Evolutionary conservation across 2,113 vertebrate genomes (phyloP).

Genomic region (Spea bombifrons): DNA sequence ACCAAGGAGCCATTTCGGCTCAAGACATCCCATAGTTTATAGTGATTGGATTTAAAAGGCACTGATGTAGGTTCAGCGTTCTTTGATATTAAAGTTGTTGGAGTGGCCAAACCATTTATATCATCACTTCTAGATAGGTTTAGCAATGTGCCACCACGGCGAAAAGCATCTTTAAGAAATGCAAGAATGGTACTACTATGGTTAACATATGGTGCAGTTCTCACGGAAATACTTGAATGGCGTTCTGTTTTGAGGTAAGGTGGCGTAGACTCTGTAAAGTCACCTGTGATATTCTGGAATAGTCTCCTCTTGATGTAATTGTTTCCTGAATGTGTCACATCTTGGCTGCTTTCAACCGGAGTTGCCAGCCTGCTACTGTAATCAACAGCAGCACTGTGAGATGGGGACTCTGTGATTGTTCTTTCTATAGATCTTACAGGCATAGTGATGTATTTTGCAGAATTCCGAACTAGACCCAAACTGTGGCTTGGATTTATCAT

Average conservation of each 20-base stretch:
- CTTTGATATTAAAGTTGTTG: slow-evolving; percentile 54
- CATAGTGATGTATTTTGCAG: slow-evolving; percentile 40
- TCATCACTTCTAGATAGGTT: slow-evolving; percentile 56
- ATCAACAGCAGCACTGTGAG: slow-evolving; percentile 39
- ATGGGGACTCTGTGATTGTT: slow-evolving; percentile 27
- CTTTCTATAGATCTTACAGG: slow-evolving; percentile 50
- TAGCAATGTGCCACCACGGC: slow-evolving; percentile 44
- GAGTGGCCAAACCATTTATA: slow-evolving; percentile 49
- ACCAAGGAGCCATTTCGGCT: slow-evolving; percentile 63
- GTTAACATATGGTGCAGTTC: slow-evolving; percentile 50
- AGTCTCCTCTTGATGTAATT: slow-evolving; percentile 60
- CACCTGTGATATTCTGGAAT: slow-evolving; percentile 66
- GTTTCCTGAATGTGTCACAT: slow-evolving; percentile 61
- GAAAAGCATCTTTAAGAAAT: slow-evolving; percentile 53
- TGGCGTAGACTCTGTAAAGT: slow-evolving; percentile 59
- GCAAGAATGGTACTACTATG: slow-evolving; percentile 64
- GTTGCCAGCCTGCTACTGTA: slow-evolving; percentile 58
- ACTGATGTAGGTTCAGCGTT: slow-evolving; percentile 58
- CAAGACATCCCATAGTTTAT: slow-evolving; percentile 56
- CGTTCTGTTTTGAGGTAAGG: slow-evolving; percentile 57
- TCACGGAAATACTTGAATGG: slow-evolving; percentile 57
- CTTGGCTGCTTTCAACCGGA: slow-evolving; percentile 57
- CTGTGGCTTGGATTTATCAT: slow-evolving; percentile 58
- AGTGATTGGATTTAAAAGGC: slow-evolving; percentile 61
- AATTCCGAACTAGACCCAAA: slow-evolving; percentile 37